These are phyloP conservation scores for Cyrtonyx montezumae DNA, from an alignment of 2,113 vertebrate genomes.

Conservation along the genomic window DNA sequence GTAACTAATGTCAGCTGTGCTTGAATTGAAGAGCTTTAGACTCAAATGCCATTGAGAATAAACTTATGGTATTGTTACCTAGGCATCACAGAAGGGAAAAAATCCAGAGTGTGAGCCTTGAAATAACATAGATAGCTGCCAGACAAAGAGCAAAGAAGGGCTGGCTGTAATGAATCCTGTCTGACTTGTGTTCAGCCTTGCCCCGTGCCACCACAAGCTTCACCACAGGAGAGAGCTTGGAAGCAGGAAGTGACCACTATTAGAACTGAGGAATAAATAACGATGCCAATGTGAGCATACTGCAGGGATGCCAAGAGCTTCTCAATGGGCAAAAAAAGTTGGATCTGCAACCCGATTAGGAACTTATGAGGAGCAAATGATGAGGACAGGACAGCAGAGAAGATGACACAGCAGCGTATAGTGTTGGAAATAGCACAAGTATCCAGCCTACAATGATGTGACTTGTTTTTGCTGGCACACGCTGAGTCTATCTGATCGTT, in stretches of 20 bases:
- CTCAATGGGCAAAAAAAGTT: not conserved
- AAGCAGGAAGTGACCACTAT: not conserved
- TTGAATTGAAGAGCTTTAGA: not conserved
- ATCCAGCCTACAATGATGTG: not conserved
- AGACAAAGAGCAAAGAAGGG: not conserved
- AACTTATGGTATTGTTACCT: constrained; percentile 4
- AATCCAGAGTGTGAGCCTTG: not conserved
- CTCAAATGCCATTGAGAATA: not conserved
- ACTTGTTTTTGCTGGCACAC: not conserved
- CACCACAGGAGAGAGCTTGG: not conserved
- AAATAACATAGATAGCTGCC: not conserved
- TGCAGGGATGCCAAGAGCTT: not conserved
- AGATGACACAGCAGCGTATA: not conserved
- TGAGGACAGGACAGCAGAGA: not conserved
- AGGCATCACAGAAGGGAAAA: not conserved
- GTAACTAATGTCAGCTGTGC: not conserved
- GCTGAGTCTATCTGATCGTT: not conserved
- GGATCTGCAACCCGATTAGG: not conserved
- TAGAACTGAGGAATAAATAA: not conserved
- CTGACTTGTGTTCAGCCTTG: not conserved
- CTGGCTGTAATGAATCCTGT: not conserved
- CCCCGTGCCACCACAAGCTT: too few relatives aligned
- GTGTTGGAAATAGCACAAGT: not conserved
- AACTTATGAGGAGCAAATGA: not conserved
- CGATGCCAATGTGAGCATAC: not conserved